Base-by-base conservation (phyloP, 2,888 invertebrate genomes). In the Ormyrus nitidulus region DNA sequence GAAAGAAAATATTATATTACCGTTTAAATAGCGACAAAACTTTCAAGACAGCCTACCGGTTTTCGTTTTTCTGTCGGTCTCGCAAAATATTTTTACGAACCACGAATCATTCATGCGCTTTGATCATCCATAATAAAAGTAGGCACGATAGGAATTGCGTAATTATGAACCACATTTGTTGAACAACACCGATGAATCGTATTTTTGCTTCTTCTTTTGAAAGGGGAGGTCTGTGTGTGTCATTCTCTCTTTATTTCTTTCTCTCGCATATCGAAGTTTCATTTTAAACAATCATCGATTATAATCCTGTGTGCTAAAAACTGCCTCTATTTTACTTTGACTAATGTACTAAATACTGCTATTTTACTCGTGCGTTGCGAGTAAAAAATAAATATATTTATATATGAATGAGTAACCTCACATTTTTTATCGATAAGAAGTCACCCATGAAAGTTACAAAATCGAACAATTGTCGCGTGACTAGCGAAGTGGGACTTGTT, bases 111-210 rank as follows among this genome's bases (percentile, higher is more conserved):
- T 80, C 68, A 75, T 79, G 69, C 75, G 56, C 70, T 73, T 77
- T 79, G 62, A 78, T 79, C 77, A 83, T 81, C 64, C 74, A 78
- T 83, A 82, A 81, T 85, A 86, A 85, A 86, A 86, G 84, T 88
- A 88, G 87, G 88, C 89, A 88, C 87, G 86, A 86, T 86, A 87
- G 87, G 86, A 86, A 84, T 85, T 85, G 84, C 85, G 62, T 79
- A 79, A 81, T 79, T 44, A 71, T 78, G 77, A 81, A 81, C 77
- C 74, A 81, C 66, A 74, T 78, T 77, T 73, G 62, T 77, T 71
- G 74, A 75, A 75, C 62, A 77, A 77, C 71, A 69, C 69, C 77
- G 53, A 80, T 69, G 72, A 77, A 72, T 72, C 19, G 51, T 48
- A 19, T n/a, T 64, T 64, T 66, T 66, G n/a, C 64, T 64, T 70